Percentiles rank a stretch among this genome's conserved stretches.
Evolutionary conservation across 2,113 vertebrate genomes (phyloP).

Genomic region (Azemiops feae): DNA sequence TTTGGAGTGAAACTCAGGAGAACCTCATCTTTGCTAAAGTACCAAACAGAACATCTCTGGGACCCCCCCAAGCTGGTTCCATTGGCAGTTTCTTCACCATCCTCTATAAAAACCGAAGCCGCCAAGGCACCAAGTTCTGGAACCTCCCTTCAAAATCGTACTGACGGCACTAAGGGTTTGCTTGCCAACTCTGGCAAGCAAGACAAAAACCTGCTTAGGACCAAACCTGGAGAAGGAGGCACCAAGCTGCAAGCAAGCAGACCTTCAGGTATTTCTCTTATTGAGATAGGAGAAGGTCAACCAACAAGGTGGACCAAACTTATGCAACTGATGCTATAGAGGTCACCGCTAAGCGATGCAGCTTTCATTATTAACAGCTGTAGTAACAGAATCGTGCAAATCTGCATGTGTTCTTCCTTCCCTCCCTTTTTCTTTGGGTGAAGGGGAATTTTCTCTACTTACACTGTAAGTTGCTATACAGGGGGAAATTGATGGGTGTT

Average conservation of each 20-base stretch:
- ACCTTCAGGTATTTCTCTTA: constrained; percentile 60
- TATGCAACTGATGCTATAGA: neutral
- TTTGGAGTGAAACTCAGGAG: constrained; percentile 85
- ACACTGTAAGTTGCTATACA: neutral
- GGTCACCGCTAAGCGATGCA: neutral
- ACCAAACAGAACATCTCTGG: constrained; percentile 62
- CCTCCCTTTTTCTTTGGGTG: neutral
- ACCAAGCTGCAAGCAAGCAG: constrained; percentile 46
- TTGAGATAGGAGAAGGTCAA: neutral
- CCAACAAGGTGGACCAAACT: neutral
- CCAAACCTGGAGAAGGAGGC: constrained; percentile 49
- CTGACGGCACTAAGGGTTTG: constrained; percentile 56
- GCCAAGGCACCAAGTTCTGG: constrained; percentile 12
- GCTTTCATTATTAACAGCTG: neutral
- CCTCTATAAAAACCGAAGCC: constrained; percentile 30
- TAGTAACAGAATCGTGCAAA: neutral
- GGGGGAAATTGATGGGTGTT: neutral
- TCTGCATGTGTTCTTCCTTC: neutral
- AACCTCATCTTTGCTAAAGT: constrained; percentile 72
- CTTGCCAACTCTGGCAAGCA: constrained; percentile 56
- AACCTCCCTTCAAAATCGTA: neutral
- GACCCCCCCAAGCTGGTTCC: constrained; percentile 26
- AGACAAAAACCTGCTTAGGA: constrained; percentile 54
- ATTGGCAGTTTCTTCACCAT: neutral
- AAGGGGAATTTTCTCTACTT: neutral